Base-by-base conservation (phyloP, 1,140 invertebrate genomes). In the Sinella curviseta region DNA sequence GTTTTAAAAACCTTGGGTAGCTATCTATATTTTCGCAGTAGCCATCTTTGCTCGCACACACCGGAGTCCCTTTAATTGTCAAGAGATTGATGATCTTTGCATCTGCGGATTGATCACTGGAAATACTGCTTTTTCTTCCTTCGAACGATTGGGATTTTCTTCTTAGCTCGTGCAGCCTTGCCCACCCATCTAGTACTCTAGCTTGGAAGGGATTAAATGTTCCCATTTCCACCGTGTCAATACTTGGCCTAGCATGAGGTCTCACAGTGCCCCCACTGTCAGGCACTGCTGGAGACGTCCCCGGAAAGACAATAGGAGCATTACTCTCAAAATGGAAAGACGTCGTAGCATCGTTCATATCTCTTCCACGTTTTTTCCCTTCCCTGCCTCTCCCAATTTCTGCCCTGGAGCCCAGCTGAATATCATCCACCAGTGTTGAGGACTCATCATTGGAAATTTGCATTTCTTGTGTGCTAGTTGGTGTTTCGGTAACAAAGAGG, bases 381-480 rank as follows among this genome's bases (percentile, higher is more conserved):
- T 12, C 39, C 20, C 8, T 8, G 16, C 16, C 24, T 33, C 31
- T 70, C 65, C 65, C 65, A 31, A 70, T 70, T 31, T 70, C 65
- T 12, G 28, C 65, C 30, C 65, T 30, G 3, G 65, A 2, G 26
- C n/a, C 65, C 8, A 70, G 31, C 31, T 70, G 65, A 70, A 70
- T 30, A 70, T 30, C 31, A 30, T 70, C 65, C 16, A 12, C 24
- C 39, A 20, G 8, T 20, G 20, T 8, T 8, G 20, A 48, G 8
- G 20, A 48, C 8, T 65, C 57, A 12, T 70, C 65, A 48, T 48
- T 39, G 57, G 78, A 36, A 73, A n/a, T 57, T 33, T 74, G 77
- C 75, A 81, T 81, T 39, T 81, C 74, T 20, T 78, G 80, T 1
- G 80, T 81, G n/a, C 77, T 81, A 0, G 74, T 79, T 0, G 77